These are phyloP conservation scores for Pyrochroa serraticornis DNA, from an alignment of 2,888 invertebrate species.

Conservation along the genomic window DNA sequence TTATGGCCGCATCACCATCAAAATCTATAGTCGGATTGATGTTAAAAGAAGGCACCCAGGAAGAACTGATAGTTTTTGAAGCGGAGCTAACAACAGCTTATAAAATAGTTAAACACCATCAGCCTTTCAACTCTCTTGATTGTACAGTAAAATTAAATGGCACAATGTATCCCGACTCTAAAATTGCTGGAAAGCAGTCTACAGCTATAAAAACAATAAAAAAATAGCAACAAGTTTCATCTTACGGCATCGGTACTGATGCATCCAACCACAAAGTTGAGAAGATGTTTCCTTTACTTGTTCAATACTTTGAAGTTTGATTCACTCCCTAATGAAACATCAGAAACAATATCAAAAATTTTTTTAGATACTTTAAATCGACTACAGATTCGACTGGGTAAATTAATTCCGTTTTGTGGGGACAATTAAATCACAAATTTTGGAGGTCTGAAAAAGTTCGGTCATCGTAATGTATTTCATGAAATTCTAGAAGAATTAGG, in stretches of 20 bases:
- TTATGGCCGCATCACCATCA: too few species aligned
- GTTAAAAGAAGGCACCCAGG: too few species aligned
- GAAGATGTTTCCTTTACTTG: constrained; percentile 44
- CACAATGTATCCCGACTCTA: too few species aligned
- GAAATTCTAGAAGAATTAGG: constrained; percentile 38
- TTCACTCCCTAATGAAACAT: constrained; percentile 39
- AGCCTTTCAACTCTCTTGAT: too few species aligned
- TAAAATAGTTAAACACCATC: too few species aligned
- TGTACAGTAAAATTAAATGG: too few species aligned
- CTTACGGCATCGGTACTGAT: constrained; percentile 40
- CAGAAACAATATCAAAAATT: constrained; percentile 37
- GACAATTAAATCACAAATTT: constrained; percentile 41
- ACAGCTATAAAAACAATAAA: constrained; percentile 38
- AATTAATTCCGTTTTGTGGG: constrained; percentile 35
- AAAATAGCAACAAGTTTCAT: constrained; percentile 33
- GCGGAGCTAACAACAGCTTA: too few species aligned
- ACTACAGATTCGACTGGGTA: too few species aligned
- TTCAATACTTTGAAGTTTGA: constrained; percentile 39
- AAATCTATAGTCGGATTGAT: too few species aligned
- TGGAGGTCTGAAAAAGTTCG: constrained; percentile 36
- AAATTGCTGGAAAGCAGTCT: too few species aligned
- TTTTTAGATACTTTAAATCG: constrained; percentile 40
- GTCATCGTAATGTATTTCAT: constrained; percentile 36
- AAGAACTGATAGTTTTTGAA: too few species aligned
- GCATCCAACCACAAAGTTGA: constrained; percentile 47